A percentile compares a stretch with the other conserved stretches of the same genome.
phyloP scores from a whole-genome alignment of 1,140 invertebrate genomes.

The Archegozetes longisetosus region DNA sequence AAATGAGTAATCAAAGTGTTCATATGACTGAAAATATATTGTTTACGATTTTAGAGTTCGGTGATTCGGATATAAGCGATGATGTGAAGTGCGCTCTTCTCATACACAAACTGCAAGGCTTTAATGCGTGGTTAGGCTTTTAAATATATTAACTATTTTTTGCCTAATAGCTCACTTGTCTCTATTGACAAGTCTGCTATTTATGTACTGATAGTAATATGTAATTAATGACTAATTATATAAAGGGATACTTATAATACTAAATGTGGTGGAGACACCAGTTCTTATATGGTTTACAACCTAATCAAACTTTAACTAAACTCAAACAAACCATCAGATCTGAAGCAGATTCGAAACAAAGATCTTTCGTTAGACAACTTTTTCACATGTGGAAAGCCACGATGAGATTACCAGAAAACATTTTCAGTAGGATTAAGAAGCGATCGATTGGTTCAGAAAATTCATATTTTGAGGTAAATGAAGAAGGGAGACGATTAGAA shows the following conservation, averaged over 20 bases:
- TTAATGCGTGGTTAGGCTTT: neutral
- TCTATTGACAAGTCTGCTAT: too few species aligned
- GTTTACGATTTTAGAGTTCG: neutral
- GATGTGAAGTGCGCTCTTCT: neutral
- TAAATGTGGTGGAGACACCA: neutral
- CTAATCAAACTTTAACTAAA: neutral
- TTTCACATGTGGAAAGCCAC: too few species aligned
- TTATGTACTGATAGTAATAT: too few species aligned
- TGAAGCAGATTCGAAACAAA: neutral
- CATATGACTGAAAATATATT: neutral
- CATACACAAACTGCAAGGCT: neutral
- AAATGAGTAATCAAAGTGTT: neutral
- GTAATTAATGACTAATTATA: too few species aligned
- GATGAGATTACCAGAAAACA: too few species aligned
- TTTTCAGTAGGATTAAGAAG: too few species aligned
- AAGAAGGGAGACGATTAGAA: too few species aligned
- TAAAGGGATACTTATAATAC: neutral
- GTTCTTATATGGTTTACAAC: neutral
- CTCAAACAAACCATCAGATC: neutral
- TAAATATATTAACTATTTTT: neutral
- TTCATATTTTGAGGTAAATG: too few species aligned
- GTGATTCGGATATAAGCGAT: neutral
- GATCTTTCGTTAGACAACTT: too few species aligned
- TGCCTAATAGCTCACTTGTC: neutral
- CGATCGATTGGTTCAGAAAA: too few species aligned